Evolutionary conservation across 2,113 vertebrate genomes (phyloP), one percentile per base, ranked within the genome.

Genomic region (Eclectus roratus): DNA sequence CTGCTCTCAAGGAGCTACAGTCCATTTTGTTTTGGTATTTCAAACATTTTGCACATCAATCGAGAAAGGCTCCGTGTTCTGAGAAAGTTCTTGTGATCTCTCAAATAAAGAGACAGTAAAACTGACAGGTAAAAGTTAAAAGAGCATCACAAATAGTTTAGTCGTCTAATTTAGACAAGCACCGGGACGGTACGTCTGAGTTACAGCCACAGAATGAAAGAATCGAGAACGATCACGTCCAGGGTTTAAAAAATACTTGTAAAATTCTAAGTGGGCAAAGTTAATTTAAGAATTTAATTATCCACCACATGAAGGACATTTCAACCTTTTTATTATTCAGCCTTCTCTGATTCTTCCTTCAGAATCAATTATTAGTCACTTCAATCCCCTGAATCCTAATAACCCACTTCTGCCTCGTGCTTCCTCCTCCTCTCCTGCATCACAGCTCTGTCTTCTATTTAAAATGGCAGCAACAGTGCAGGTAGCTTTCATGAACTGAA

Each of bases 211-310:
- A 86, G 56, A 68, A 90, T 43, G 20, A 49, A 80, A 89, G 37
- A 68, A 71, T 71, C 35, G 47, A 66, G 21, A 91, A 60, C 9
- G 11, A 69, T 71, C 73, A 78, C 1, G 0, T 0, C 52, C 24
- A 91, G 46, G 8, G 35, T 29, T 85, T 71, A 29, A 89, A 84
- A 91, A 83, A 86, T 35, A 66, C 50, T 89, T 39, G 60, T 53
- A 74, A 76, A 76, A 89, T 88, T 94, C 93, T 83, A 90, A 95
- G 23, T 79, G 80, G 64, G 33, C 58, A 93, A 87, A 81, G 68
- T 83, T 88, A 95, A 93, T 96, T 90, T 95, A 72, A 44, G 95
- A 95, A 94, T 85, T 24, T 77, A 96, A 92, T 88, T 89, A 93
- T 80, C 89, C 82, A 8, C 55, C 47, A 65, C 66, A 87, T 18